Evolutionary conservation across 2,113 vertebrate genomes (phyloP).

Genomic region (Cyrtonyx montezumae): DNA sequence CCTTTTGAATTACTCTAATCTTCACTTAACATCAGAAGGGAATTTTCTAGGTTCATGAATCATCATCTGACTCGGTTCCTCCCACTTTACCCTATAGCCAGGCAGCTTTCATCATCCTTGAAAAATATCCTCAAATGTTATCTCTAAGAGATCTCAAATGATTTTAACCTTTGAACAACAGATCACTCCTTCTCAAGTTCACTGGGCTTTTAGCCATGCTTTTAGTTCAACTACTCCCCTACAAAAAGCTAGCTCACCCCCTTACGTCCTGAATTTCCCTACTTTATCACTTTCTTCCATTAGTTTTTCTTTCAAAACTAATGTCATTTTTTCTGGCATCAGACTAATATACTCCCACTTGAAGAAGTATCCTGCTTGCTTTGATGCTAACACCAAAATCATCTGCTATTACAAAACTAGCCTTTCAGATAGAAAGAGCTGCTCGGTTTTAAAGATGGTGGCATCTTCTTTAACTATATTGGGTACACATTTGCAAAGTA

Average conservation of each 20-base stretch:
- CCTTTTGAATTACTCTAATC: slow-evolving; percentile 1
- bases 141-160: not conserved
- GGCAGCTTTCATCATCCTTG: not conserved
- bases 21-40: not conserved
- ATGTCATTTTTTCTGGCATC: not conserved
- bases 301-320: not conserved
- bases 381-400: not conserved
- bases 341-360: not conserved
- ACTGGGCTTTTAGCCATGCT: not conserved
- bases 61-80: not conserved
- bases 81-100: not conserved
- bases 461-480: slow-evolving; percentile 41
- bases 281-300: not conserved
- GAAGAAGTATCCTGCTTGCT: not conserved
- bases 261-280: not conserved
- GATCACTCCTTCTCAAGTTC: not conserved
- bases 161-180: not conserved
- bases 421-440: slow-evolving; percentile 33
- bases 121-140: not conserved
- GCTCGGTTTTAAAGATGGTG: slow-evolving; percentile 43
- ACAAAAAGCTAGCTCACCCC: not conserved
- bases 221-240: not conserved
- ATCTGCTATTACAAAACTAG: not conserved
- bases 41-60: slow-evolving; percentile 19
- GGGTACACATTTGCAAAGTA: slow-evolving; percentile 15